These are phyloP conservation scores for Pteruthius melanotis DNA, from an alignment of 2,113 vertebrate genomes.

Conservation along the genomic window DNA sequence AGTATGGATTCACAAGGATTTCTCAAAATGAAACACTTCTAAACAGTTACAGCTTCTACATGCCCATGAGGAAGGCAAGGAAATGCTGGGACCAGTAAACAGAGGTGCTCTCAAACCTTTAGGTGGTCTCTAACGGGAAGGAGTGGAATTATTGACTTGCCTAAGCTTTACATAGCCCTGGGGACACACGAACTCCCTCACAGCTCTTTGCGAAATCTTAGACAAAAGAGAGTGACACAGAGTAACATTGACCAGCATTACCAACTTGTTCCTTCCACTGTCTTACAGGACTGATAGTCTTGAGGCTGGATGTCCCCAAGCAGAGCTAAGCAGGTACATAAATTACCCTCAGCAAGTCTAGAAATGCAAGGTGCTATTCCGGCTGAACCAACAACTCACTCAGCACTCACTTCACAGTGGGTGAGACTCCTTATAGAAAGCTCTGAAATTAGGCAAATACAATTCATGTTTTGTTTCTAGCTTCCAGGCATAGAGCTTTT, in stretches of 20 bases:
- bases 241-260: not conserved
- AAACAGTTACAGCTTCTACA: not conserved
- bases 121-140: not conserved
- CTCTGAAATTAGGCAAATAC: not conserved
- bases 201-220: not conserved
- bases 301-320: not conserved
- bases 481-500: constrained; percentile 5
- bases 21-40: not conserved
- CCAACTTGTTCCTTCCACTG: not conserved
- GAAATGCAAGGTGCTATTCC: not conserved
- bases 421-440: not conserved
- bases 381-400: not conserved
- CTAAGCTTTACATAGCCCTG: not conserved
- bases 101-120: not conserved
- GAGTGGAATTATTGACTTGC: not conserved
- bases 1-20: not conserved
- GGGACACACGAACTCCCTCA: not conserved
- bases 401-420: not conserved
- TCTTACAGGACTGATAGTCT: not conserved
- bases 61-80: not conserved
- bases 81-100: not conserved
- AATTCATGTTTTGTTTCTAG: constrained; percentile 17
- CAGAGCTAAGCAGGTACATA: not conserved
- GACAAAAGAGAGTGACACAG: not conserved
- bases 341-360: not conserved